Base-by-base conservation (phyloP, 1,140 invertebrate genomes). In the Lepidotrigona ventralis region DNA sequence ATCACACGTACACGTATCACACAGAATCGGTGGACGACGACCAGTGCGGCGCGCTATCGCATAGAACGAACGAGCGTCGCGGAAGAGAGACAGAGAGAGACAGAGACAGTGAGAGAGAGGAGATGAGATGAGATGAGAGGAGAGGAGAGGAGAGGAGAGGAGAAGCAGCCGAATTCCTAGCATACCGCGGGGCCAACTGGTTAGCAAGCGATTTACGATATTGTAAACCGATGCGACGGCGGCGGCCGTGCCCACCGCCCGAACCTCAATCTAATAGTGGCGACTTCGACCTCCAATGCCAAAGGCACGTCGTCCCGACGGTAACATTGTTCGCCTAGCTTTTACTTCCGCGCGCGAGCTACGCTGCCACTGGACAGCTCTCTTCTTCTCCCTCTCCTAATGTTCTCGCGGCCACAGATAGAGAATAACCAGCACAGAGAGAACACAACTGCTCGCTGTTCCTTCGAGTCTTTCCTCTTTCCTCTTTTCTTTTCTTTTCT, bases 161-260 rank as follows among this genome's bases (percentile, higher is more conserved):
- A 89, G 89, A 79, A 89, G 83, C 89, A 89, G 87, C 85, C 86
- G 87, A 92, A 93, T 94, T 92, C 92, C 91, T 88, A 82, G 89
- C 90, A 93, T 93, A 91, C 91, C 91, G 89, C 90, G 90, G 88
- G 92, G 83, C 90, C 92, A 89, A 92, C 92, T 93, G 92, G 92
- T 93, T 93, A 92, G 92, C 91, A 89, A 91, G 89, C 91, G 92
- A 93, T 94, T 93, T 93, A 94, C 91, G 93, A 92, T 93, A 93
- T 94, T 92, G 91, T 93, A 93, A 93, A 93, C 91, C 92, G 87
- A 93, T 93, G 88, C 90, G 91, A 90, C 89, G 90, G 85, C 85
- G 87, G 90, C 87, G 79, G 79, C 73, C 68, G 84, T 90, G 88
- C 86, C 88, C 88, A 90, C 84, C 90, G 83, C 82, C 39, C 81